These are phyloP conservation scores for Agrotis puta DNA, from an alignment of 2,888 invertebrate species.

Conservation along the genomic window DNA sequence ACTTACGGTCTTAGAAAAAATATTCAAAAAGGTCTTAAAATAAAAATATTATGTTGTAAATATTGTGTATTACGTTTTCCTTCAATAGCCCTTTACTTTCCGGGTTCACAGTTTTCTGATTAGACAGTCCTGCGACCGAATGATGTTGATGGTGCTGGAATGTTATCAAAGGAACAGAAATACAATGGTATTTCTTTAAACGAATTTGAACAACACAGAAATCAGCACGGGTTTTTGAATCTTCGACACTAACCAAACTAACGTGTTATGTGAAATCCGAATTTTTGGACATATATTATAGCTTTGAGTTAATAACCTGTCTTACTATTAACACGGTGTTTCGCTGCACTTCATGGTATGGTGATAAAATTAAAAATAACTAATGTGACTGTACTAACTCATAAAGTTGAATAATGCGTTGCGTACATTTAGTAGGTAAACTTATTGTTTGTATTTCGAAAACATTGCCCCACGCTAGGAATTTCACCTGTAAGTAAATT, in stretches of 20 bases:
- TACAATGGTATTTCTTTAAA: too few species aligned
- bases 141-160: background rate
- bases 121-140: too few species aligned
- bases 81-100: too few species aligned
- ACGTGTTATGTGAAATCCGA: background rate
- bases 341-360: conserved; percentile 18
- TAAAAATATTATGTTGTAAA: too few species aligned
- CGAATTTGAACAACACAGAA: background rate
- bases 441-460: too few species aligned
- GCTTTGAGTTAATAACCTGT: background rate
- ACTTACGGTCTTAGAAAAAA: too few species aligned
- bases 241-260: background rate
- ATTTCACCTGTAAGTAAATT: too few species aligned
- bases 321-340: background rate
- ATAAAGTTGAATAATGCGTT: background rate
- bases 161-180: background rate
- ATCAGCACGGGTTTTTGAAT: background rate
- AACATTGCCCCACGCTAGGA: too few species aligned
- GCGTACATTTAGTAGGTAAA: too few species aligned
- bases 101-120: too few species aligned
- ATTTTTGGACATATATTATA: background rate
- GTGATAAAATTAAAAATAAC: conserved; percentile 21
- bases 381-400: conserved; percentile 8
- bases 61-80: too few species aligned
- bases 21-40: too few species aligned